phyloP scores from a whole-genome alignment of 2,888 invertebrate genomes.

The Polietes domitor region DNA sequence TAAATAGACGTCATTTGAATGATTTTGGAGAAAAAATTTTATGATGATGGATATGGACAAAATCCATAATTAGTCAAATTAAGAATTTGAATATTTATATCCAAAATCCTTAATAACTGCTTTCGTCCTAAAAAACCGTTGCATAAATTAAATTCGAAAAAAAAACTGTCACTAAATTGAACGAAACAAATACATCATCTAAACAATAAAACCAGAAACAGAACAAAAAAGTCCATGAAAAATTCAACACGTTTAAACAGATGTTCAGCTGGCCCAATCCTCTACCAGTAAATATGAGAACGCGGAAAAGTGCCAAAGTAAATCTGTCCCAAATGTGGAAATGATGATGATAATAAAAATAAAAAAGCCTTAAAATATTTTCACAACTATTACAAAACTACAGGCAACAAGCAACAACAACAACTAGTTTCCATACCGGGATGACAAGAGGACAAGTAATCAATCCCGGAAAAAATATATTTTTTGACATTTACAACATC shows the following conservation, averaged over 20 bases:
- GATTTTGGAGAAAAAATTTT: no score
- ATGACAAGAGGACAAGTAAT: conserved; percentile 58
- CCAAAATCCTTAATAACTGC: no score
- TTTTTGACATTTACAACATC: conserved; percentile 61
- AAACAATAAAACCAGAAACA: conserved; percentile 11
- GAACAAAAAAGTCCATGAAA: conserved; percentile 13
- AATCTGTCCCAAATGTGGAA: conserved; percentile 18
- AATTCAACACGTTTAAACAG: conserved; percentile 21
- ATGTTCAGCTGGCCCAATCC: conserved; percentile 5
- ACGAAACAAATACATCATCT: conserved; percentile 59
- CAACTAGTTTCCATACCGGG: conserved; percentile 13
- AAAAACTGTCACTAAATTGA: conserved; percentile 34
- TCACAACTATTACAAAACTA: conserved; percentile 38
- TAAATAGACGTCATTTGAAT: no score
- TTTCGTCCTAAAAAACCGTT: conserved; percentile 33
- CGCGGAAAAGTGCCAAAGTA: neutral
- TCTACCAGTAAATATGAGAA: conserved; percentile 28
- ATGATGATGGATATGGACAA: no score
- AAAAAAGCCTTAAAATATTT: conserved; percentile 34
- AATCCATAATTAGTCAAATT: no score
- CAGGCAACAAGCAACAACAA: neutral
- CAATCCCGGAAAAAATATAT: conserved; percentile 52
- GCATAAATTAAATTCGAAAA: conserved; percentile 54
- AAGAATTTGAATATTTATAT: no score
- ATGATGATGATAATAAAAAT: conserved; percentile 17